Evolutionary conservation across 2,797 vertebrate species (phyloP).

Genomic region (Lagocephalus sceleratus): DNA sequence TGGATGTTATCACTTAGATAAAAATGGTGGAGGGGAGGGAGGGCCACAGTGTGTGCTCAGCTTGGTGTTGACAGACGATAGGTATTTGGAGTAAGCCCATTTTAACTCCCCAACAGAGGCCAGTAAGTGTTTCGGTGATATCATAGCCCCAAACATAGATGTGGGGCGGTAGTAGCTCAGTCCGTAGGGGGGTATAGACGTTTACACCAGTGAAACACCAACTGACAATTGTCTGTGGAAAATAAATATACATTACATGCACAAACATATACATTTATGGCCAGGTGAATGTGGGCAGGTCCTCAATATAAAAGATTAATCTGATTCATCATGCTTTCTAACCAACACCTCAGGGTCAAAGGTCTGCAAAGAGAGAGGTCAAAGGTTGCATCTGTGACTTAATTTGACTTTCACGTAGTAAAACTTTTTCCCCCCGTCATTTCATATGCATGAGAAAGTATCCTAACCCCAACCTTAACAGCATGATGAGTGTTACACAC

Average conservation of each 20-base stretch:
- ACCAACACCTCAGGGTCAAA: conserved; percentile 34
- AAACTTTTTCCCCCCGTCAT: conserved; percentile 15
- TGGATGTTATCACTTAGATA: conserved; percentile 34
- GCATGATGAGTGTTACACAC: too few relatives aligned
- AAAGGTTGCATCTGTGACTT: conserved; percentile 34
- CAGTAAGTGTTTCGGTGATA: not conserved
- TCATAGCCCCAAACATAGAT: too few relatives aligned
- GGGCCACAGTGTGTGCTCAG: not conserved
- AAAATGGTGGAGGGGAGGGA: not conserved
- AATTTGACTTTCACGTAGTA: conserved; percentile 15
- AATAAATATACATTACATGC: not conserved
- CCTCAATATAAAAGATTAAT: not conserved
- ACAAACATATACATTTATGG: not conserved
- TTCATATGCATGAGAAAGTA: not conserved
- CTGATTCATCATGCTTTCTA: conserved; percentile 11
- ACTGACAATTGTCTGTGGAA: too few relatives aligned
- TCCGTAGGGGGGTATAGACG: too few relatives aligned
- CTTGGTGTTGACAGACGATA: not conserved
- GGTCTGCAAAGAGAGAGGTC: conserved; percentile 22
- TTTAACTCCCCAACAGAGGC: not conserved
- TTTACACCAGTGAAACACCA: too few relatives aligned
- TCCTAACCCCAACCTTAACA: too few relatives aligned
- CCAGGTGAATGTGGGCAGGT: not conserved
- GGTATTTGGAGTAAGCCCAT: not conserved
- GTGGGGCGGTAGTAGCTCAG: too few relatives aligned